A percentile compares a stretch with the other conserved stretches of the same genome.
phyloP scores from a whole-genome alignment of 2,888 invertebrate genomes.

The Dascillus cervinus region DNA sequence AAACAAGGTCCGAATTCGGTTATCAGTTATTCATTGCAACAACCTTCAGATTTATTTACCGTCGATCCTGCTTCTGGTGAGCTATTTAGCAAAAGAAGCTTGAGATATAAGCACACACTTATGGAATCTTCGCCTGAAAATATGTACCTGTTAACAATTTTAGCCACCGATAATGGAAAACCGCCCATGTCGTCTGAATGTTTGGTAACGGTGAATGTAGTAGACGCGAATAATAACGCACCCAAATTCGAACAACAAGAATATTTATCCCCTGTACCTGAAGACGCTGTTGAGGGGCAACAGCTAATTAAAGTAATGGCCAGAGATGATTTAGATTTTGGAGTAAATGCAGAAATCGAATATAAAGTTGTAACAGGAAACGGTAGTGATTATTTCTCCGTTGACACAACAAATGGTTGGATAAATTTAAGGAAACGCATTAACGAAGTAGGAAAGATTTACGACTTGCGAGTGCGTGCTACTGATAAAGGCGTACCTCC shows the following conservation, averaged over 20 bases:
- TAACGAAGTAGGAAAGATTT: slow-evolving; percentile 54
- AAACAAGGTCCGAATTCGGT: slow-evolving; percentile 90
- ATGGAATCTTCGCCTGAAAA: slow-evolving; percentile 81
- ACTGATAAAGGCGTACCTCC: slow-evolving; percentile 84
- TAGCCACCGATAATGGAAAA: slow-evolving; percentile 91
- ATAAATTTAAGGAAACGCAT: slow-evolving; percentile 59
- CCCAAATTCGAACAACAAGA: slow-evolving; percentile 71
- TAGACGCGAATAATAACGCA: slow-evolving; percentile 87
- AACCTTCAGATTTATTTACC: slow-evolving; percentile 83
- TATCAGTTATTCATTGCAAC: slow-evolving; percentile 80
- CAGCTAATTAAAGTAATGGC: slow-evolving; percentile 67
- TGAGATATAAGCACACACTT: slow-evolving; percentile 77
- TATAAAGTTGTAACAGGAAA: slow-evolving; percentile 71
- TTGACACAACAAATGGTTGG: slow-evolving; percentile 77
- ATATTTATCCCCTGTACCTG: slow-evolving; percentile 76
- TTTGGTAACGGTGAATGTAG: slow-evolving; percentile 76
- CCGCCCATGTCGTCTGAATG: slow-evolving; percentile 90
- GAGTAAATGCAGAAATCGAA: slow-evolving; percentile 82
- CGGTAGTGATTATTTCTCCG: slow-evolving; percentile 63
- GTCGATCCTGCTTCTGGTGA: slow-evolving; percentile 93
- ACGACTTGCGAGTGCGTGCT: slow-evolving; percentile 64
- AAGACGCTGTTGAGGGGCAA: slow-evolving; percentile 64
- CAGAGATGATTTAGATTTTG: slow-evolving; percentile 71
- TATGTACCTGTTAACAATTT: slow-evolving; percentile 76
- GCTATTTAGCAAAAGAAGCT: slow-evolving; percentile 73